Conservation (phyloP, 2,888 invertebrate genomes). For the Tipula lateralis region DNA sequence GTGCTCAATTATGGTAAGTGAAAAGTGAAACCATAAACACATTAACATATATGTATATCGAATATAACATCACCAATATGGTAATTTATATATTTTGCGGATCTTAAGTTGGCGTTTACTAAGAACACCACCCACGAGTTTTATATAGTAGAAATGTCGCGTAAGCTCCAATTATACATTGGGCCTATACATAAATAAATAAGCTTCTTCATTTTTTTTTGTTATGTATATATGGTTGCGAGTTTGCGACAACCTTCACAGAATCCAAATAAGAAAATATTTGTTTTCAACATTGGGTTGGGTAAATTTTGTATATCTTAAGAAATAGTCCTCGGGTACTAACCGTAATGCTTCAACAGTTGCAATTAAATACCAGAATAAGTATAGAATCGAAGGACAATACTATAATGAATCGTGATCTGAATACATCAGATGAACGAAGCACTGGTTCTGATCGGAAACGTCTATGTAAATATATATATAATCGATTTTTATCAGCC, state of each 20-base stretch:
- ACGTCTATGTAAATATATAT: too few species aligned
- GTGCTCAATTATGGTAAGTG: slow-evolving; percentile 24
- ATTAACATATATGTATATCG: neutral
- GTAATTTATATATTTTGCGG: neutral
- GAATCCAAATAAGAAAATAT: neutral
- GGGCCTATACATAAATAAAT: neutral
- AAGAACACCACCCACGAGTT: neutral
- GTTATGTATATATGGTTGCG: neutral
- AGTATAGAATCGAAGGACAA: neutral
- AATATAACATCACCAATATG: neutral
- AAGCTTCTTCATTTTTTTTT: neutral
- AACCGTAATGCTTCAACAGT: neutral
- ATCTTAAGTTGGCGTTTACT: neutral
- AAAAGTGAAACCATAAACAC: neutral
- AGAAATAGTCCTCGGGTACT: neutral
- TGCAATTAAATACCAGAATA: neutral
- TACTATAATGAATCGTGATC: neutral
- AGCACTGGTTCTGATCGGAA: neutral
- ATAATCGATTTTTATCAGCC: neutral
- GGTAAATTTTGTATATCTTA: neutral
- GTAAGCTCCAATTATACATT: neutral
- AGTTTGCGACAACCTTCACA: neutral
- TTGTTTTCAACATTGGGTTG: neutral
- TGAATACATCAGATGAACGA: too few species aligned
- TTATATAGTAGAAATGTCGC: neutral